phyloP scores from a whole-genome alignment of 2,797 vertebrate genomes.

The Lindbergichthys nudifrons region DNA sequence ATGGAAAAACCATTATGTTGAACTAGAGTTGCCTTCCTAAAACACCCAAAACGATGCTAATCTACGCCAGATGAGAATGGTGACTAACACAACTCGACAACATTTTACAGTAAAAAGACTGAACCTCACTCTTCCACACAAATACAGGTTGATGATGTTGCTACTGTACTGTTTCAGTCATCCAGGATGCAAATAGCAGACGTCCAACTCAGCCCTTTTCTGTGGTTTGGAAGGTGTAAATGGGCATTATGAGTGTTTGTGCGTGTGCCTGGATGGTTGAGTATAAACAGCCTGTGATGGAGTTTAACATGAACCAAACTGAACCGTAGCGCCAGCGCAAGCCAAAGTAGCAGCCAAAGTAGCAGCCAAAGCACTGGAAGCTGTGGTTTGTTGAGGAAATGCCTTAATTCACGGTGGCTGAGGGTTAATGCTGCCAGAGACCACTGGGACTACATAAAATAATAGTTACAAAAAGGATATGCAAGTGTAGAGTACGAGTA shows the following conservation, averaged over 20 bases:
- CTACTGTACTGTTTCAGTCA: conserved; percentile 54
- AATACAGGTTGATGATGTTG: conserved; percentile 58
- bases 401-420: conserved; percentile 77
- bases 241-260: conserved; percentile 27
- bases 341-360: conserved; percentile 41
- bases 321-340: conserved; percentile 35
- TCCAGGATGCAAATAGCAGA: conserved; percentile 75
- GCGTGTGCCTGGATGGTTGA: conserved; percentile 22
- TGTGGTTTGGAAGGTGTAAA: conserved; percentile 42
- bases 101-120: conserved; percentile 63
- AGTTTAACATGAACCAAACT: conserved; percentile 46
- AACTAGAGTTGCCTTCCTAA: neutral
- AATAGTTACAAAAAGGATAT: conserved; percentile 40
- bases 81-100: conserved; percentile 77
- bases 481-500: conserved; percentile 1
- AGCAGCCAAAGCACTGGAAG: conserved; percentile 68
- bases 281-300: conserved; percentile 29
- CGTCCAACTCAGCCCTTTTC: conserved; percentile 51
- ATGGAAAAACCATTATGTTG: neutral
- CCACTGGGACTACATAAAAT: conserved; percentile 61
- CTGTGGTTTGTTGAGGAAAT: conserved; percentile 80
- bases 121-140: conserved; percentile 37
- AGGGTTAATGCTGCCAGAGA: conserved; percentile 70
- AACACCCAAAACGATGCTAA: conserved; percentile 17
- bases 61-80: conserved; percentile 48